Conservation (phyloP, 2,113 vertebrate species). For the Carlito syrichta region DNA sequence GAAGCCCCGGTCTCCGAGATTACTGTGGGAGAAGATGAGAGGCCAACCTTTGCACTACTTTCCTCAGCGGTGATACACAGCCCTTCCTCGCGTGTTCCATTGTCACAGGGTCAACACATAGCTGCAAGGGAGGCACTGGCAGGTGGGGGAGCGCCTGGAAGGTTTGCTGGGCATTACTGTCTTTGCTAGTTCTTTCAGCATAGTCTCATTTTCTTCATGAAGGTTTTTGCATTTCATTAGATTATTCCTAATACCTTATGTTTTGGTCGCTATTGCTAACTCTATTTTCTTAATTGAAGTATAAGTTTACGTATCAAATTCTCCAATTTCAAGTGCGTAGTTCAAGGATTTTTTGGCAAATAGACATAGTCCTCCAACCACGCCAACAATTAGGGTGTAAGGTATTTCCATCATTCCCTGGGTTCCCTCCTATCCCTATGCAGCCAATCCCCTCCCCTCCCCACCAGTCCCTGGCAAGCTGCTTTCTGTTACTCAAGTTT, state of each 20-base stretch:
- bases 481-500: not conserved
- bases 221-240: not conserved
- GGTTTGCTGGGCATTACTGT: not conserved
- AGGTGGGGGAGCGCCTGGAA: rapidly evolving
- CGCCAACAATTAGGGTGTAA: not conserved
- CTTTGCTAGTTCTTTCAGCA: not conserved
- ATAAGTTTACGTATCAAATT: not conserved
- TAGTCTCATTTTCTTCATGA: not conserved
- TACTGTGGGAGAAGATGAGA: not conserved
- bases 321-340: not conserved
- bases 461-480: not conserved
- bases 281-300: not conserved
- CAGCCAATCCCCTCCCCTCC: not conserved
- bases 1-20: not conserved
- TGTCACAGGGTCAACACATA: not conserved
- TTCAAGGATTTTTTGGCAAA: not conserved
- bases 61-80: not conserved
- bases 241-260: not conserved
- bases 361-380: not conserved
- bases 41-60: not conserved
- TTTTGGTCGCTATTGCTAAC: not conserved
- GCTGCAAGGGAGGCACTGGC: not conserved
- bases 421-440: not conserved
- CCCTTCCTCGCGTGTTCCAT: not conserved
- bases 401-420: not conserved